These are phyloP conservation scores for Hypomecis punctinalis DNA, from an alignment of 2,888 invertebrate species.

Conservation along the genomic window DNA sequence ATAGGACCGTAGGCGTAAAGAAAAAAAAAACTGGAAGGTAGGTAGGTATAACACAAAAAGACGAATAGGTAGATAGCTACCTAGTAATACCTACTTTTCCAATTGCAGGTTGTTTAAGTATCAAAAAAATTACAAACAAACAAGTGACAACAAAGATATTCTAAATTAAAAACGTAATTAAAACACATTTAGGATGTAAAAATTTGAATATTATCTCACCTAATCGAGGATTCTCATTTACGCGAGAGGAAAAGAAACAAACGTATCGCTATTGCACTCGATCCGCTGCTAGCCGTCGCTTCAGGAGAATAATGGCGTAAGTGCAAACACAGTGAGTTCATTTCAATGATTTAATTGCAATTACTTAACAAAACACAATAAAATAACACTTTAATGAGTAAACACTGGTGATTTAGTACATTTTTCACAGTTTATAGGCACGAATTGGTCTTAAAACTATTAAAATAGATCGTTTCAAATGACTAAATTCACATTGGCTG, in stretches of 20 bases:
- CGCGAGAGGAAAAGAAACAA: conserved; percentile 67
- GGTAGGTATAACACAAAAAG: too few relatives aligned
- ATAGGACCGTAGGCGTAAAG: too few relatives aligned
- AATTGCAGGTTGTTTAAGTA: not conserved
- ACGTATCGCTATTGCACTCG: conserved; percentile 63
- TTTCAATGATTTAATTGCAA: conserved; percentile 60
- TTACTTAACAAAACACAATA: conserved; percentile 43
- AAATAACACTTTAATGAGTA: conserved; percentile 47
- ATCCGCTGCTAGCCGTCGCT: conserved; percentile 54
- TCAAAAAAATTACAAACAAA: conserved; percentile 10
- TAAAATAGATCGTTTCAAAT: conserved; percentile 53
- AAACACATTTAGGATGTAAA: conserved; percentile 15
- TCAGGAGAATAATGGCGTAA: conserved; percentile 69
- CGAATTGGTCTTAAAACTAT: conserved; percentile 30
- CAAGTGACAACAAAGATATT: conserved; percentile 21
- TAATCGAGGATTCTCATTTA: conserved; percentile 56
- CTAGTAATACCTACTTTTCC: too few relatives aligned
- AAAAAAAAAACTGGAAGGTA: too few relatives aligned
- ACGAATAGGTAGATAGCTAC: too few relatives aligned
- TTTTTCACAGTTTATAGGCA: conserved; percentile 34
- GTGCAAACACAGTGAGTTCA: conserved; percentile 51
- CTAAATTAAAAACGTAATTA: conserved; percentile 9
- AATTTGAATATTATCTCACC: conserved; percentile 43
- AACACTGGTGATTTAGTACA: conserved; percentile 33
- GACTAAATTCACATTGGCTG: conserved; percentile 68